Conservation (phyloP, 2,888 invertebrate species). For the Erpobdella octoculata region DNA sequence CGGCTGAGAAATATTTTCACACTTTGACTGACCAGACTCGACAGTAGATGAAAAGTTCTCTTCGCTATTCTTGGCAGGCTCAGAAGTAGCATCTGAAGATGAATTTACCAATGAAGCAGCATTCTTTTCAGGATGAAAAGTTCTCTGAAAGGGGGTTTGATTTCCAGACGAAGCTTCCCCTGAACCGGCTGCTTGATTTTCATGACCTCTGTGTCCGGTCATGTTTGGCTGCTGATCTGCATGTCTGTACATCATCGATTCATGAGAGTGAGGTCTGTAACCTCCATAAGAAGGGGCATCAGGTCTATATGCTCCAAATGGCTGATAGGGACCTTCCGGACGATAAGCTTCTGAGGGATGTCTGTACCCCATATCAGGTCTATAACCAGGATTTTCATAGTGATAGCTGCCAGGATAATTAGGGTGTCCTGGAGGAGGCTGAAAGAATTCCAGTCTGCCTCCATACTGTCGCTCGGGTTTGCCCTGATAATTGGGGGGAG, state of each 20-base stretch:
- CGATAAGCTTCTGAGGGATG: not conserved
- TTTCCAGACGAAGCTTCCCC: not conserved
- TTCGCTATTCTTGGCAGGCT: no score
- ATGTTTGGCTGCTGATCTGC: no score
- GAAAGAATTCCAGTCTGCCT: not conserved
- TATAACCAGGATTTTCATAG: not conserved
- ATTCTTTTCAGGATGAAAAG: not conserved
- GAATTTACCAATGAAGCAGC: not conserved
- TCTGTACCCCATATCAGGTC: not conserved
- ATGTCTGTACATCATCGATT: not conserved
- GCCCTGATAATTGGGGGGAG: not conserved
- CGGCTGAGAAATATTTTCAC: not conserved
- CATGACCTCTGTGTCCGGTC: no score
- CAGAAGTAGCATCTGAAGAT: no score
- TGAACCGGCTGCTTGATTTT: not conserved
- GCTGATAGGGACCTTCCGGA: not conserved
- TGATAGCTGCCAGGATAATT: not conserved
- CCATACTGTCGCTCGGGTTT: not conserved
- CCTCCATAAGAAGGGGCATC: not conserved
- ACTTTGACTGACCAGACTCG: not conserved
- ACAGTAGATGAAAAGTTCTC: not conserved
- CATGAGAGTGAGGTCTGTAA: not conserved
- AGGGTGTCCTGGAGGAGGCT: not conserved
- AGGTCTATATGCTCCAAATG: constrained; percentile 4
- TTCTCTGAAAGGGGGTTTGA: not conserved